Conservation (phyloP, 2,113 vertebrate genomes). For the Barnardius zonarius region DNA sequence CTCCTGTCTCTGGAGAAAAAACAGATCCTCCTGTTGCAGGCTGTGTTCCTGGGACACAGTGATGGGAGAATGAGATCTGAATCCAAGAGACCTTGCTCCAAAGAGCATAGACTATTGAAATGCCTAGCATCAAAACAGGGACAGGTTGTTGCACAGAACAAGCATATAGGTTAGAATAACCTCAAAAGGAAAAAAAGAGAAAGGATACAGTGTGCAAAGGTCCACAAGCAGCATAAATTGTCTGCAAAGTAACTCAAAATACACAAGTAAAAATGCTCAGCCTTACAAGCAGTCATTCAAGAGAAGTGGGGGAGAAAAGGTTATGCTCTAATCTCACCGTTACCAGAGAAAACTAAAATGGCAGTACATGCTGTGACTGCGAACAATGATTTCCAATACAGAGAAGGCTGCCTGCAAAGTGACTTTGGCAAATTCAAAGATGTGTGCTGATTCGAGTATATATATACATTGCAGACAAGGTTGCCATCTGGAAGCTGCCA, state of each 20-base stretch:
- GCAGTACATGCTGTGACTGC: neutral
- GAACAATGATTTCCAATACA: conserved; percentile 8
- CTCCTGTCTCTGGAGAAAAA: neutral
- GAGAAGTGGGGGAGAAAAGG: neutral
- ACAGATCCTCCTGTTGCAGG: neutral
- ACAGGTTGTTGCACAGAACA: neutral
- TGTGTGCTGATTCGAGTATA: neutral
- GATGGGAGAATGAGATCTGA: neutral
- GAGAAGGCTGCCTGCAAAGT: conserved; percentile 1
- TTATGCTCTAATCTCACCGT: neutral
- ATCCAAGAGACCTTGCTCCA: neutral
- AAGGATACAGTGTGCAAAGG: neutral
- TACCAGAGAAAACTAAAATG: neutral
- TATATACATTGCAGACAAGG: neutral
- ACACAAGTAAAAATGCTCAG: neutral
- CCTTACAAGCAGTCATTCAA: neutral
- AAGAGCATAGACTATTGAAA: neutral
- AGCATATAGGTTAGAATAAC: neutral
- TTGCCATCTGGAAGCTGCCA: neutral
- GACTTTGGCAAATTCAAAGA: conserved; percentile 23
- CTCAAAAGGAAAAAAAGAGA: neutral
- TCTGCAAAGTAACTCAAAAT: neutral
- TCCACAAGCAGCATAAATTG: neutral
- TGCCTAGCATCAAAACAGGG: neutral
- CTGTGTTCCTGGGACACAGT: neutral